Evolutionary conservation across 1,140 invertebrate species (phyloP), one percentile per base, ranked within the genome.

Genomic region (Helicoverpa zea): DNA sequence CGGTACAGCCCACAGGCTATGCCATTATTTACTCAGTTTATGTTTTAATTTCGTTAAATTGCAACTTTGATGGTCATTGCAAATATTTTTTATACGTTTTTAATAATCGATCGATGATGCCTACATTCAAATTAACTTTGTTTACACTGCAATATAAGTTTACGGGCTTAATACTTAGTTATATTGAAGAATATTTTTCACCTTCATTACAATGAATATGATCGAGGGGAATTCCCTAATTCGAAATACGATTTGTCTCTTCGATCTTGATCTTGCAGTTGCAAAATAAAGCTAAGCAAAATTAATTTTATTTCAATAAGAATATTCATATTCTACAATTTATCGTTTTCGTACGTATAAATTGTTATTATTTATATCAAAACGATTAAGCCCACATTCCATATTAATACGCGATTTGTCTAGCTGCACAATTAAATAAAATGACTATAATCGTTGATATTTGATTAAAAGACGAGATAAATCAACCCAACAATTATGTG

Each of bases 391-490:
- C n/a, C 14, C 70, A 43, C 73, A 59, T 73, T 49, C 56, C 73
- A 49, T 75, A 59, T 61, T 30, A 59, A 49, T 23, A 59, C 14
- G n/a, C 56, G 52, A 75, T 75, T 75, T 59, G 54, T 75, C 54
- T 58, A 59, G 54, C 30, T 75, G 30, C 13, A 43, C 35, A 35
- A 74, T 74, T 74, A 74, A 59, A 56, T 43, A 30, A 77, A 64
- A 77, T 66, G 29, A 64, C 75, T 52, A 64, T 66, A 52, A 77
- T 77, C 47, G 61, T 63, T 9, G 58, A 51, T 54, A 77, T 77
- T 54, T 77, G 49, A 77, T 77, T 77, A 66, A 77, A 64, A 64
- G 58, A 51, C 49, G n/a, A 77, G 35, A 77, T 64, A 77, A 77
- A 77, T 77, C 59, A 77, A 35, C 49, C 47, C 47, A 64, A 52